phyloP scores from a whole-genome alignment of 1,140 invertebrate genomes.

The Cydia amplana region DNA sequence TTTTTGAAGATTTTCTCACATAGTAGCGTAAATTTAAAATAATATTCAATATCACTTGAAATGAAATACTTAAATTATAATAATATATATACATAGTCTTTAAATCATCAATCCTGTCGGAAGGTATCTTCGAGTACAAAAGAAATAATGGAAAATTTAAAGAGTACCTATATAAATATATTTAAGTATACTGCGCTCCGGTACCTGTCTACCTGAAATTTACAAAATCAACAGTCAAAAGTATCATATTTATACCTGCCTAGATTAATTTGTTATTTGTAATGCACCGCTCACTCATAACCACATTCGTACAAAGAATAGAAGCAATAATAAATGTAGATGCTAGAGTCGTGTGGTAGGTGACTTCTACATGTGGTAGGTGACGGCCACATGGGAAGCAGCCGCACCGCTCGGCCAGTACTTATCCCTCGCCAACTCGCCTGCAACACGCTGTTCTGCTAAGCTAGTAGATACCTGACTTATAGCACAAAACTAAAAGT shows the following conservation, averaged over 20 bases:
- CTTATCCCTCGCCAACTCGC: not conserved
- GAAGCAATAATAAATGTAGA: not conserved
- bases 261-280: not conserved
- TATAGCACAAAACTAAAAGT: not conserved
- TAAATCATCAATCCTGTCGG: not conserved
- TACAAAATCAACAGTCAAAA: not conserved
- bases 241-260: not conserved
- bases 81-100: not conserved
- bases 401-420: not conserved
- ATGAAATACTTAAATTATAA: not conserved
- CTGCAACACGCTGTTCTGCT: not conserved
- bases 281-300: not conserved
- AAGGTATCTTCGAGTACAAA: not conserved
- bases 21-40: conserved; percentile 4
- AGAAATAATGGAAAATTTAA: not conserved
- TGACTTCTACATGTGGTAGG: not conserved
- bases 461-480: not conserved
- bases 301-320: not conserved
- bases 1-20: conserved; percentile 21
- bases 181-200: not conserved
- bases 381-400: not conserved
- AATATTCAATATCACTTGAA: not conserved
- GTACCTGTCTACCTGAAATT: not conserved
- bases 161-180: not conserved
- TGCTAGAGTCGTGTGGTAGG: not conserved